These are phyloP conservation scores for Mormoops blainvillei DNA, from an alignment of 2,113 vertebrate species.

Conservation along the genomic window DNA sequence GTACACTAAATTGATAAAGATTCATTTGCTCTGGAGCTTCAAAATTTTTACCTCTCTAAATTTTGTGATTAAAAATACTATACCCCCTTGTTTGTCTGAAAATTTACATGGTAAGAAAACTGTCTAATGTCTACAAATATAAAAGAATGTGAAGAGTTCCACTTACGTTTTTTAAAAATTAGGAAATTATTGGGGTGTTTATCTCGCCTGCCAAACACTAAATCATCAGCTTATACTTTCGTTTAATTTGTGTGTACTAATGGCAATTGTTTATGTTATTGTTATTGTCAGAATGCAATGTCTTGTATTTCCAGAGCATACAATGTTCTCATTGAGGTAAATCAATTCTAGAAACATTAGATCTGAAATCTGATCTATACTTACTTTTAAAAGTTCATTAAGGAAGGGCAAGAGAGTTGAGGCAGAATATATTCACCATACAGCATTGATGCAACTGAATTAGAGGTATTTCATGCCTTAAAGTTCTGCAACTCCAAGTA, in stretches of 20 bases:
- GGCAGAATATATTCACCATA: conserved; percentile 33
- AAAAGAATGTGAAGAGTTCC: background rate
- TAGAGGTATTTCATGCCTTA: background rate
- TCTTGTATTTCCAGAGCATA: conserved; percentile 14
- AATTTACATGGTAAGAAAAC: background rate
- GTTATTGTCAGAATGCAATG: background rate
- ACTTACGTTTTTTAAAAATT: background rate
- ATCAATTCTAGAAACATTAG: conserved; percentile 32
- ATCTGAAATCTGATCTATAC: conserved; percentile 49
- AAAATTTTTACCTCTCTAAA: background rate
- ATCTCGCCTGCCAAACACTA: background rate
- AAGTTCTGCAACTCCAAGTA: conserved; percentile 28
- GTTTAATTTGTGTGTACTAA: background rate
- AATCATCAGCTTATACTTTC: background rate
- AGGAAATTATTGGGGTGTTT: background rate
- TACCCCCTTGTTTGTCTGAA: background rate
- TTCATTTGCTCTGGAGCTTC: background rate
- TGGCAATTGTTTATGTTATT: background rate
- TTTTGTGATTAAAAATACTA: background rate
- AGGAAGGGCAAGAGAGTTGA: conserved; percentile 13
- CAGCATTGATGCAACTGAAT: conserved; percentile 3
- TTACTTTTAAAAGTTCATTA: conserved; percentile 45
- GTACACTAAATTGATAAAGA: background rate
- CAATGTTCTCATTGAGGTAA: background rate
- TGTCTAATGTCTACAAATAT: background rate